Evolutionary conservation across 2,113 vertebrate genomes (phyloP), one percentile per base, ranked within the genome.

Genomic region (Ochotona princeps): DNA sequence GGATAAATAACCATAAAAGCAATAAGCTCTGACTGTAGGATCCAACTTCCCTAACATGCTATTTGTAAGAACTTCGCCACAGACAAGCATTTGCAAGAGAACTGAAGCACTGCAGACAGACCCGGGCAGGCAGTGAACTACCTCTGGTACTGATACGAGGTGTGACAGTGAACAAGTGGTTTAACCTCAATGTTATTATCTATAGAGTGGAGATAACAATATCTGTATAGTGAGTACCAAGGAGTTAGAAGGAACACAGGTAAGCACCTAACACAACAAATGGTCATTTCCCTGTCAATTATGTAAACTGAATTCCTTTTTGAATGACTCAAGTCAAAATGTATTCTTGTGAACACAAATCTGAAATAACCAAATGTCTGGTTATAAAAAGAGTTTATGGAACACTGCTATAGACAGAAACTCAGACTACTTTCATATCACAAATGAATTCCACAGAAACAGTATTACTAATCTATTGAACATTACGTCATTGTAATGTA

Each of bases 291-390:
- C 23, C 0, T 26, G 63, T 26, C 32, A 88, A 13, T 61, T 72
- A 51, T 69, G 72, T 26, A 82, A 81, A 70, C 49, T 18, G 93
- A 76, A 60, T 61, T 81, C 18, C 72, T 69, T 87, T 74, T 23
- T 54, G 21, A 79, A 65, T n/a, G 38, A 84, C 10, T 94, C 65
- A 72, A 73, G 21, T 91, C n/a, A 93, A 89, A 96, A 69, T 57
- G 30, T 20, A 91, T 21, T 23, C 67, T 89, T 83, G 78, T 63
- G 9, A 83, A 69, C n/a, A 74, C 47, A 93, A 81, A 73, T 76
- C 12, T 54, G 28, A 93, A 81, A 84, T 54, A 32, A 51, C 47
- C 81, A 28, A 83, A 49, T 26, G 74, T 38, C 11, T 72, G 26
- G 15, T 20, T 47, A 89, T 63, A 89, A 87, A 81, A 84, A 66